Conservation (phyloP, 2,113 vertebrate species). For the Galeopterus variegatus region DNA sequence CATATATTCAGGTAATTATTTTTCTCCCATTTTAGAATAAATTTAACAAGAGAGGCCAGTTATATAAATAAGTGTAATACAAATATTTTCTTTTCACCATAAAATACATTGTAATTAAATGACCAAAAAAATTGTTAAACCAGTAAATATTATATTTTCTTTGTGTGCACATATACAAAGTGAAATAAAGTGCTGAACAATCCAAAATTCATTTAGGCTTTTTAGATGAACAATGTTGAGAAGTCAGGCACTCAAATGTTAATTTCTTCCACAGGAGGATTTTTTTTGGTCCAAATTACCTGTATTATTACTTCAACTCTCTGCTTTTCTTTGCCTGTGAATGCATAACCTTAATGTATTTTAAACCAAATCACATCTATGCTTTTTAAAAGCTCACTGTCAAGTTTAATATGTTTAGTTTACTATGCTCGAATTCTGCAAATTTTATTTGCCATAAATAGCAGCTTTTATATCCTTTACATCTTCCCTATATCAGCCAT, state of each 20-base stretch:
- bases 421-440: conserved; percentile 75
- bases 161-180: background rate
- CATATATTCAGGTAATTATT: background rate
- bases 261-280: background rate
- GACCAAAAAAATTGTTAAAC: background rate
- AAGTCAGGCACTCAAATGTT: background rate
- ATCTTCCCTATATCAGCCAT: conserved; percentile 84
- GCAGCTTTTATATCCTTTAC: conserved; percentile 85
- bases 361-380: conserved; percentile 32
- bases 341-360: conserved; percentile 21
- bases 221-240: background rate
- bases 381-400: conserved; percentile 74
- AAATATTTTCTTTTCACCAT: background rate
- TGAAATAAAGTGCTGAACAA: background rate
- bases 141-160: background rate
- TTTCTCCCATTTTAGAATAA: background rate
- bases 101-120: background rate
- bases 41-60: background rate
- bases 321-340: background rate
- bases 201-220: background rate
- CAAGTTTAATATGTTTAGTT: conserved; percentile 82
- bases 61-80: background rate
- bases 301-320: background rate
- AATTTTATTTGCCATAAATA: conserved; percentile 86
- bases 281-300: background rate